Base-by-base conservation (phyloP, 2,797 vertebrate species). In the Syndactyla subalaris region DNA sequence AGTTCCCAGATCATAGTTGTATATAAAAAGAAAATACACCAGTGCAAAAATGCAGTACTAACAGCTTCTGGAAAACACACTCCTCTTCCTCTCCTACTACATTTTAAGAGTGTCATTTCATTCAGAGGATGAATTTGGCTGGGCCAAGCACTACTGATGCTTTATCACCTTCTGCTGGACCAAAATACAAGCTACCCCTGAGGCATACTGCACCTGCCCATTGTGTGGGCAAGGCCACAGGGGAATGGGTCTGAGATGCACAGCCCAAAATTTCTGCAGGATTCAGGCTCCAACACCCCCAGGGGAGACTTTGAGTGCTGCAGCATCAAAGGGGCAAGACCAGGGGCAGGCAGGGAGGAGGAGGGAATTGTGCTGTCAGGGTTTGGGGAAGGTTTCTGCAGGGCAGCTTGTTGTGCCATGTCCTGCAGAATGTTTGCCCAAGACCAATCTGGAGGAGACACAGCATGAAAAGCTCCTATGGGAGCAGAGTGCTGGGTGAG, bases 151-250 rank as follows among this genome's bases (percentile, higher is more conserved):
- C 29, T 17, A 17, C 59, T 20, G 59, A 59, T 52, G 14, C 66
- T 77, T 49, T 27, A 59, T 34, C 29, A 26, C 32, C 29, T 6
- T 2, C 12, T 22, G n/a, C 7, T n/a, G 8, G 36, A 21, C n/a
- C 7, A 2, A 22, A 39, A 43, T 0, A 22, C 13, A 29, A 34
- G 12, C n/a, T 68, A 43, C 16, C 26, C 38, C 21, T 1, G 12
- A 36, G 27, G 22, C 23, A 29, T 18, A 14, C 34, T 17, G 2
- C 61, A 38, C 1, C 5, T 24, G 45, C 45, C 45, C 3, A 2
- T 1, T 2, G 45, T 14, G 46, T 9, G 38, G 29, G 32, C 17
- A 51, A 57, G 29, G 41, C n/a, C 67, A 46, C 0, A 0, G 46
- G 12, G 55, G 20, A 29, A 38, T 39, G 13, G 5, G 3, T 34